Percentiles rank a stretch among this genome's conserved stretches.
Conservation (phyloP, 2,113 vertebrate species). For the Austrofundulus limnaeus region DNA sequence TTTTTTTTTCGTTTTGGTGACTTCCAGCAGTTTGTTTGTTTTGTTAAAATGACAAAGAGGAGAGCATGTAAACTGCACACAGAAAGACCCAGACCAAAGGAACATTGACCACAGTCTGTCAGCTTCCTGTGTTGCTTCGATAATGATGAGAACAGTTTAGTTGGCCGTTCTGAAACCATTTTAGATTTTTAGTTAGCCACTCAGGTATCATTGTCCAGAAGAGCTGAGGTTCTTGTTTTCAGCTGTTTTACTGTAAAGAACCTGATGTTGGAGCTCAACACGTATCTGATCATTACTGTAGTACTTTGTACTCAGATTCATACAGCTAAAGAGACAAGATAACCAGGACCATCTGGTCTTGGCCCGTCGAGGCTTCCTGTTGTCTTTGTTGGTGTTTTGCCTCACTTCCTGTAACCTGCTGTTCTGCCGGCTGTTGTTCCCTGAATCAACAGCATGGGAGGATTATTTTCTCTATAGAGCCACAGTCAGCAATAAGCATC, state of each 20-base stretch:
- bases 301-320: background rate
- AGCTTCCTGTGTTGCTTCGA: too few species aligned
- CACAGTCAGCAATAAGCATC: background rate
- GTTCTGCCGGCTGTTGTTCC: conserved; percentile 35
- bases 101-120: too few species aligned
- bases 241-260: background rate
- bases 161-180: too few species aligned
- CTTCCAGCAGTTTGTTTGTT: too few species aligned
- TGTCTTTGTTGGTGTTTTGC: conserved; percentile 6
- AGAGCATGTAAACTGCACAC: too few species aligned
- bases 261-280: background rate
- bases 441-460: background rate
- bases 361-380: background rate
- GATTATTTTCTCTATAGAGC: conserved; percentile 1
- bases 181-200: too few species aligned
- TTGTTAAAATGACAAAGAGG: too few species aligned
- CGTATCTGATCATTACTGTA: background rate
- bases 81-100: too few species aligned
- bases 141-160: too few species aligned
- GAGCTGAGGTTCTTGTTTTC: too few species aligned
- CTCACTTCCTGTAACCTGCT: conserved; percentile 39
- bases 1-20: too few species aligned
- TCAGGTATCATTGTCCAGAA: too few species aligned
- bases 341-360: background rate
- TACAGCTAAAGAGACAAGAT: background rate